Percentiles rank a stretch among this genome's conserved stretches.
These are phyloP conservation scores for Zaprionus bogoriensis DNA, from an alignment of 2,888 invertebrate genomes.

Conservation along the genomic window DNA sequence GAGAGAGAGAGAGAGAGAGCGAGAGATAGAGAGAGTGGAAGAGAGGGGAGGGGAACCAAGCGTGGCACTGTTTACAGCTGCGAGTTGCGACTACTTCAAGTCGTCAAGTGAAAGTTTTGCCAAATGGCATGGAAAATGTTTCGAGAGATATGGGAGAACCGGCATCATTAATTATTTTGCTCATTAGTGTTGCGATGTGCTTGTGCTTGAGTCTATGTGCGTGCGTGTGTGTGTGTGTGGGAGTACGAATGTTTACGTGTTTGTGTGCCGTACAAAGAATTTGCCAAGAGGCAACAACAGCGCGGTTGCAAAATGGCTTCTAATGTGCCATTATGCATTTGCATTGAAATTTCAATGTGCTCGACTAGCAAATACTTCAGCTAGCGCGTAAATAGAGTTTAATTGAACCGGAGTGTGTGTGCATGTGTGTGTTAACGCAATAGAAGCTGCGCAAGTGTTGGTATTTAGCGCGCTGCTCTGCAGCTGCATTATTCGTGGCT, in stretches of 20 bases:
- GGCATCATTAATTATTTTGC: slow-evolving; percentile 75
- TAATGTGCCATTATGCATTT: slow-evolving; percentile 9
- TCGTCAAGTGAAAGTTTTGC: slow-evolving; percentile 73
- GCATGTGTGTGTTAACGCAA: no score
- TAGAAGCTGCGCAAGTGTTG: no score
- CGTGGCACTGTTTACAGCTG: slow-evolving; percentile 4
- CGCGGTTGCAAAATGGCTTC: slow-evolving; percentile 16
- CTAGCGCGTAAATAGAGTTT: no score
- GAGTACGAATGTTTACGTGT: background rate
- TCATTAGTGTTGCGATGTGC: slow-evolving; percentile 61
- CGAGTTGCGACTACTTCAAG: slow-evolving; percentile 61
- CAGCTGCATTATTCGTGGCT: no score
- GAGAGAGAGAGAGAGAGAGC: background rate
- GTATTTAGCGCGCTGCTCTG: no score
- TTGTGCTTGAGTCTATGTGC: background rate
- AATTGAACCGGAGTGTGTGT: no score
- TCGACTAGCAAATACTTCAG: slow-evolving; percentile 3
- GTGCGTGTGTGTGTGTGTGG: slow-evolving; percentile 13
- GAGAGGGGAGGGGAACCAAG: background rate
- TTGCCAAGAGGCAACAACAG: slow-evolving; percentile 39
- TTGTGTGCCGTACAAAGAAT: slow-evolving; percentile 27
- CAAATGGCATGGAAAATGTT: slow-evolving; percentile 77
- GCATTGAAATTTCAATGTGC: slow-evolving; percentile 16
- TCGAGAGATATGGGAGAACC: slow-evolving; percentile 33
- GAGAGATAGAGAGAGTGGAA: background rate